Evolutionary conservation across 2,113 vertebrate species (phyloP).

Genomic region (Chamaea fasciata): DNA sequence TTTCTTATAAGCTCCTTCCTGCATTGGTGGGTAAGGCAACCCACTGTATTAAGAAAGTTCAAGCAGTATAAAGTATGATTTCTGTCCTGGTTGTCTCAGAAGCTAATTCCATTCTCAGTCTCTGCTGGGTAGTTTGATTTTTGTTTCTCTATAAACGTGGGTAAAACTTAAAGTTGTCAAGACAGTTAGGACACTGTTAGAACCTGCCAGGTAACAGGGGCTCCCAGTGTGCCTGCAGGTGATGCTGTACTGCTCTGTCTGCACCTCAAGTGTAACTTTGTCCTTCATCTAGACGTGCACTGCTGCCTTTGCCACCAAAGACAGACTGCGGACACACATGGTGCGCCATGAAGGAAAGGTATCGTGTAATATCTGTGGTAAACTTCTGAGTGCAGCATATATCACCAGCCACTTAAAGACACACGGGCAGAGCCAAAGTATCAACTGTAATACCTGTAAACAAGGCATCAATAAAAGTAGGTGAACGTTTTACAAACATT

Average conservation of each 20-base stretch:
- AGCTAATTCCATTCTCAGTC: not conserved
- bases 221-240: conserved; percentile 11
- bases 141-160: not conserved
- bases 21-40: not conserved
- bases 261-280: conserved; percentile 68
- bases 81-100: not conserved
- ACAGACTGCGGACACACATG: conserved; percentile 97
- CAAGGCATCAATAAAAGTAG: conserved; percentile 90
- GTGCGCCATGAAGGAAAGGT: conserved; percentile 98
- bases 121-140: not conserved
- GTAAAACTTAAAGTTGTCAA: not conserved
- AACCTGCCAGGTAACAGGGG: not conserved
- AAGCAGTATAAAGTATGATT: not conserved
- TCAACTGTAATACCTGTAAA: conserved; percentile 94
- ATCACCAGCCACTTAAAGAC: conserved; percentile 99
- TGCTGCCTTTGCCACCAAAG: conserved; percentile 98
- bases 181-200: not conserved
- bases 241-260: conserved; percentile 42
- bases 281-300: conserved; percentile 87
- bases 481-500: conserved; percentile 54
- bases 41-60: not conserved
- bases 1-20: not conserved
- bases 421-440: conserved; percentile 90
- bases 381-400: conserved; percentile 97
- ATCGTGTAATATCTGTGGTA: conserved; percentile 97